Evolutionary conservation across 1,140 invertebrate genomes (phyloP), one percentile per base, ranked within the genome.

Genomic region (Drosophila grimshawi): DNA sequence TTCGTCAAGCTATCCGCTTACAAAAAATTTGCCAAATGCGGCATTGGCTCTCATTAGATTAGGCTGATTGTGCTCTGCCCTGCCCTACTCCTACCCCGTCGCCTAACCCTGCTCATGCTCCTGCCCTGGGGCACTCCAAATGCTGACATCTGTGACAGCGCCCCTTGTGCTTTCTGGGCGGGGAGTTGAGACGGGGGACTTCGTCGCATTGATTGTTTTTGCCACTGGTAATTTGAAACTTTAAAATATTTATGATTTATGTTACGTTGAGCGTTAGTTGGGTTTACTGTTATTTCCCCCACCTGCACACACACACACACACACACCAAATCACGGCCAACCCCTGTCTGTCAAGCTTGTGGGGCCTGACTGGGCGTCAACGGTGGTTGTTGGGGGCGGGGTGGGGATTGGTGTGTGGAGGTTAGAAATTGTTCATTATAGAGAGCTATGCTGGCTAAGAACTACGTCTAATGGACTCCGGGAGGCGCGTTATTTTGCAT

Each of bases 181-280:
- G 32, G 33, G n/a, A 43, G 33, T 55, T 48, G 48, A 11, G 41
- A 30, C 53, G 68, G 80, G 80, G 48, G 52, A 32, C 45, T 65
- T 67, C 55, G 33, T 48, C 48, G 70, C 77, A 81, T 88, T 89
- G 85, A 88, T 88, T 88, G 85, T 89, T 88, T 88, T 89, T 89
- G 85, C 85, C 85, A 88, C 85, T 85, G 80, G 82, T 81, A 89
- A 88, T 88, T 89, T 81, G 85, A 89, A 88, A 88, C 85, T 88
- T 88, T 88, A 89, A 88, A 88, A 88, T 88, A 88, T 88, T 88
- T 88, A 88, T 88, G 83, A 88, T 86, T 86, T 86, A 88, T 82
- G 73, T 89, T 65, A 71, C 71, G 73, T 80, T 60, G 68, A 63
- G 67, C 73, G 68, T 65, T 71, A 71, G 67, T 70, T 71, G 11